Conservation (phyloP, 1,140 invertebrate genomes). For the Anadara kagoshimensis region DNA sequence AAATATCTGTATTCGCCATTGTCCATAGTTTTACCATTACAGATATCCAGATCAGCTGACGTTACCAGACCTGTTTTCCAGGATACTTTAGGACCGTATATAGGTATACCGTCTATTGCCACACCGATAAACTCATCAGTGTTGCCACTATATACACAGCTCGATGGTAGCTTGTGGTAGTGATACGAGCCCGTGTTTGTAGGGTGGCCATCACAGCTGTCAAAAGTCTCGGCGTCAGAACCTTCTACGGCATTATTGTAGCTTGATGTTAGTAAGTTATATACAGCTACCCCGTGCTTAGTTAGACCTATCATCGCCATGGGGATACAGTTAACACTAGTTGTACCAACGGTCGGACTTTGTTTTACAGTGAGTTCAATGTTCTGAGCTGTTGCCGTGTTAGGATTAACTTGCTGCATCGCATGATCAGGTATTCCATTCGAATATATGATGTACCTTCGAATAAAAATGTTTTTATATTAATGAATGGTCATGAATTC, state of each 20-base stretch:
- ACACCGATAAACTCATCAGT: constrained; percentile 22
- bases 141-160: constrained; percentile 9
- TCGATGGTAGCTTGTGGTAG: constrained; percentile 10
- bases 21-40: background rate
- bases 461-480: no score
- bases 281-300: constrained; percentile 7
- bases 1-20: constrained; percentile 13
- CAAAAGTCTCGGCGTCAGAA: background rate
- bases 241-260: constrained; percentile 11
- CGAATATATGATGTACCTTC: constrained; percentile 14
- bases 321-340: constrained; percentile 2
- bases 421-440: constrained; percentile 10
- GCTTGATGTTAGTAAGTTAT: background rate
- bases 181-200: constrained; percentile 2
- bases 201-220: constrained; percentile 17
- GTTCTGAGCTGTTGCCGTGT: constrained; percentile 7
- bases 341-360: background rate
- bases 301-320: constrained; percentile 9
- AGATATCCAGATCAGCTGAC: constrained; percentile 9
- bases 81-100: constrained; percentile 17
- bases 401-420: constrained; percentile 6
- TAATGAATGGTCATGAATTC: no score
- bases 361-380: background rate
- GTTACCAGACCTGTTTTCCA: background rate
- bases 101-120: constrained; percentile 16